phyloP scores from a whole-genome alignment of 2,888 invertebrate genomes.

The Anthophora plumipes region DNA sequence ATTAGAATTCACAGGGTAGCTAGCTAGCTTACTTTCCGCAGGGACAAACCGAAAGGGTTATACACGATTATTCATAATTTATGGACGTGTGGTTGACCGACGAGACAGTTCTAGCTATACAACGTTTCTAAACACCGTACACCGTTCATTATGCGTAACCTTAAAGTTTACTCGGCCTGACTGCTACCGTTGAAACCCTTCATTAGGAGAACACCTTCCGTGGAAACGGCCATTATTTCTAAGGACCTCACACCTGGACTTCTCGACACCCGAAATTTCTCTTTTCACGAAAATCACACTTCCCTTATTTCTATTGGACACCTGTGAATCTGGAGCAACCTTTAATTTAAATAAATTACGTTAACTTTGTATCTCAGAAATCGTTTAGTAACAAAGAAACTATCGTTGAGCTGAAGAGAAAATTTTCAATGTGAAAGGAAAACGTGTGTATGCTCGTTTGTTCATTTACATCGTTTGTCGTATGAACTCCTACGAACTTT shows the following conservation, averaged over 20 bases:
- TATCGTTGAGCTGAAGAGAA: no score
- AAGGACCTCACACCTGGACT: constrained; percentile 17
- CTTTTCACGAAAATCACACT: not conserved
- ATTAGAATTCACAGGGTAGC: constrained; percentile 79
- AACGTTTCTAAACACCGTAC: constrained; percentile 39
- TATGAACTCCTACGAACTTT: no score
- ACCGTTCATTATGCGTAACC: constrained; percentile 57
- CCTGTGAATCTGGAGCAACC: not conserved
- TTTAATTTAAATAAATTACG: not conserved
- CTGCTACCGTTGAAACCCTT: constrained; percentile 49
- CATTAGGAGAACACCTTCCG: constrained; percentile 27
- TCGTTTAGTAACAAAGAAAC: no score
- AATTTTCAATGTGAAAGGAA: no score
- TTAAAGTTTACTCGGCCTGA: constrained; percentile 66
- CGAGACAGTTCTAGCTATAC: constrained; percentile 55
- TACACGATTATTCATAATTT: constrained; percentile 75
- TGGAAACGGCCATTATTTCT: not conserved
- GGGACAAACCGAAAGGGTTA: constrained; percentile 72
- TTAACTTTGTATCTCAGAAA: no score
- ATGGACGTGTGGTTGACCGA: constrained; percentile 69
- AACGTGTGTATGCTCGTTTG: no score
- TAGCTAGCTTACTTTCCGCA: constrained; percentile 78
- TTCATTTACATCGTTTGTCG: no score
- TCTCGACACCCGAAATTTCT: not conserved
- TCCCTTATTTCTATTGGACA: not conserved